Evolutionary conservation across 2,888 invertebrate species (phyloP).

Genomic region (Leucophora obtusa): DNA sequence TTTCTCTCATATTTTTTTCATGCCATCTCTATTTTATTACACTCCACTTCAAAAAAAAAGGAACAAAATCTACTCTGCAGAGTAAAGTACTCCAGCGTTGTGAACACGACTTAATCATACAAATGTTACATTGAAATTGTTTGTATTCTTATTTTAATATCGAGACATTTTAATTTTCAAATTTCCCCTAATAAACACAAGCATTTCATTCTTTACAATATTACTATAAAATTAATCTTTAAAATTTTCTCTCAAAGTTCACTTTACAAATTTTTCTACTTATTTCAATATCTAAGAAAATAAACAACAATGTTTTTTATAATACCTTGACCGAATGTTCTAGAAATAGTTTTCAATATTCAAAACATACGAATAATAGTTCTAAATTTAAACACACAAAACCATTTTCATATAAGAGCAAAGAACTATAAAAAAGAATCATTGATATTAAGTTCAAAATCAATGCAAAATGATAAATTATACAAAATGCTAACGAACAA

Average conservation of each 20-base stretch:
- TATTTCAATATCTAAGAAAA: not conserved
- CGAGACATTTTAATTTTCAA: not conserved
- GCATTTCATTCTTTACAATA: not conserved
- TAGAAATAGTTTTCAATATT: conserved; percentile 32
- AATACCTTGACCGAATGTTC: conserved; percentile 36
- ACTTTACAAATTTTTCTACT: not conserved
- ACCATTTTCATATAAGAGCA: not conserved
- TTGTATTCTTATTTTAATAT: no score
- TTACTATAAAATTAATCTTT: not conserved
- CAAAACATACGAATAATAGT: conserved; percentile 9
- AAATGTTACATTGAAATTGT: no score
- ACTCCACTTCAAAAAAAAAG: no score
- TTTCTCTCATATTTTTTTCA: no score
- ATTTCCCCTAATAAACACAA: not conserved
- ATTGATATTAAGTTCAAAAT: conserved; percentile 44
- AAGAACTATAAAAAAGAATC: not conserved
- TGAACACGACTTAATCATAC: no score
- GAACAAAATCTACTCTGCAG: no score
- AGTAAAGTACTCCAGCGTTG: no score
- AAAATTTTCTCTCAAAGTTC: not conserved
- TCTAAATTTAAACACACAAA: conserved; percentile 40
- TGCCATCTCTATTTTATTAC: no score
- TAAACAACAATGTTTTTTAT: not conserved
- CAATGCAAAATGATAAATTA: conserved; percentile 35
- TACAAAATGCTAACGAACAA: no score